Evolutionary conservation across 2,113 vertebrate species (phyloP), one percentile per base, ranked within the genome.

Genomic region (Pluvianellus socialis): DNA sequence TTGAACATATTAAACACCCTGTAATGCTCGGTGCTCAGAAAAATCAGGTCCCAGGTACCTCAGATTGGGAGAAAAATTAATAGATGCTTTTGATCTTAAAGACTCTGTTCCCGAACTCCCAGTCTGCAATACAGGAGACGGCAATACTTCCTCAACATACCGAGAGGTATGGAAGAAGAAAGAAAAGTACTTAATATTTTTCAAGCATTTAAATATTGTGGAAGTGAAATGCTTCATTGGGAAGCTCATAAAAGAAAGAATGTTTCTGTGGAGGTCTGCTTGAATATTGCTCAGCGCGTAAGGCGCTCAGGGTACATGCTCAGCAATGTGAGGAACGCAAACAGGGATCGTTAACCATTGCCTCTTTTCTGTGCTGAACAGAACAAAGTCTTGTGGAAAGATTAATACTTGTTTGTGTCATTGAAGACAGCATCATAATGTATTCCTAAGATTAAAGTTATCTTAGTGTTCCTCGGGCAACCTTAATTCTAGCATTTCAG

Each of bases 401-500:
- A 91, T 58, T 83, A 67, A 74, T 94, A 44, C 56, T 53, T 77
- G 61, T 63, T 92, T 84, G 80, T 84, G 79, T 89, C n/a, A 50
- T 7, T 81, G 65, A 75, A 88, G 65, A 74, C 55, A 80, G 20
- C 47, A 55, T 62, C 0, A 0, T 95, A 67, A 91, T n/a, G 14
- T 88, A 86, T 88, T 74, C 86, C 72, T 84, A n/a, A 66, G 73
- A 74, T 40, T 55, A 91, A 23, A 91, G 22, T n/a, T n/a, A 24
- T 92, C 61, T 91, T 88, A 79, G 56, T 94, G 73, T 87, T 96
- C 79, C 76, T 84, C 58, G 67, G 86, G 61, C 76, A 91, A 28
- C 61, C 73, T 81, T 95, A 94, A 96, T 94, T 96, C 68, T 86
- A 16, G 24, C 53, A 50, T 89, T 92, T 92, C 59, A 73, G 86